Percentiles rank a stretch among this genome's conserved stretches.
phyloP scores from a whole-genome alignment of 2,888 invertebrate genomes.

The Cistogaster globosa region DNA sequence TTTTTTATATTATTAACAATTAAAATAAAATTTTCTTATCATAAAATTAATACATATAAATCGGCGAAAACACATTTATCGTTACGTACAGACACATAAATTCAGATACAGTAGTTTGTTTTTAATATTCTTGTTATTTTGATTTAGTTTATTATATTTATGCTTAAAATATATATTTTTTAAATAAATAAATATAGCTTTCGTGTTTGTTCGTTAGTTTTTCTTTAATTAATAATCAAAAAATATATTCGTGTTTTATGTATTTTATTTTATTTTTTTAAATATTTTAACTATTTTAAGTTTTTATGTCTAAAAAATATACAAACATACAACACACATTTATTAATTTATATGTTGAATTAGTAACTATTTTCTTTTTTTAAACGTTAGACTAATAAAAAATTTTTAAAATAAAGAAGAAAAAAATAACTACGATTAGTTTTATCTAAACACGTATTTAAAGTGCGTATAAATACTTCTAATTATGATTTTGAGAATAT shows the following conservation, averaged over 20 bases:
- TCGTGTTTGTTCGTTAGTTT: constrained; percentile 54
- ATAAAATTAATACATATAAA: constrained; percentile 63
- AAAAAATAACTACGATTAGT: too few relatives aligned
- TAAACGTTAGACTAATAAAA: not conserved
- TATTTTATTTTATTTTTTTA: constrained; percentile 31
- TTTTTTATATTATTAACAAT: constrained; percentile 56
- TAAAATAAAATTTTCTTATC: constrained; percentile 37
- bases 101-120: constrained; percentile 64
- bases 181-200: constrained; percentile 54
- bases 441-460: too few relatives aligned
- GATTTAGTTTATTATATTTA: constrained; percentile 29
- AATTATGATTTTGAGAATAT: too few relatives aligned
- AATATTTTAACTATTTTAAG: constrained; percentile 27
- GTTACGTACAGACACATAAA: constrained; percentile 60
- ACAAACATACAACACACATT: constrained; percentile 46
- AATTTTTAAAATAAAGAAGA: not conserved
- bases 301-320: constrained; percentile 52
- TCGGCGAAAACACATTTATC: constrained; percentile 60
- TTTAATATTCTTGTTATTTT: constrained; percentile 15
- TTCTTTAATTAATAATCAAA: constrained; percentile 46
- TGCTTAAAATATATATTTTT: constrained; percentile 37
- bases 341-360: constrained; percentile 35
- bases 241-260: constrained; percentile 50
- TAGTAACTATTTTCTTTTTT: constrained; percentile 45
- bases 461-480: too few relatives aligned